Evolutionary conservation across 1,140 invertebrate genomes (phyloP).

Genomic region (Lasioglossum baleicum): DNA sequence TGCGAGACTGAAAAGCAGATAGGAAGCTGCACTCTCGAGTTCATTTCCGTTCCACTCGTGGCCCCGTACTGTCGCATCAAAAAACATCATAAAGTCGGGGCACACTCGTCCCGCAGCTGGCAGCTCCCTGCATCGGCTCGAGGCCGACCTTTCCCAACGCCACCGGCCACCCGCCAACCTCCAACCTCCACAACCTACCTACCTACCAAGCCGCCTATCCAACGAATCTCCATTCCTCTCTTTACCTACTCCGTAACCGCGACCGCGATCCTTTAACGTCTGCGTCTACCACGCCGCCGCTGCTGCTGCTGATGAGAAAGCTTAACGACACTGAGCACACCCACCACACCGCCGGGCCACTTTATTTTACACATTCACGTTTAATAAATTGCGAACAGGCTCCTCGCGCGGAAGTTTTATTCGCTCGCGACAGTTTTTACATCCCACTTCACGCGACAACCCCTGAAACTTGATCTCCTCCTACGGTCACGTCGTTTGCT

Average conservation of each 20-base stretch:
- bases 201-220: not conserved
- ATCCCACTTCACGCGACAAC: too few relatives aligned
- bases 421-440: too few relatives aligned
- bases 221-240: slow-evolving; percentile 4
- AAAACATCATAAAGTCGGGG: slow-evolving; percentile 67
- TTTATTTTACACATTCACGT: not conserved
- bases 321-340: not conserved
- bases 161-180: not conserved
- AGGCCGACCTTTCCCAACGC: slow-evolving; percentile 31
- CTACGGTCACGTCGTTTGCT: too few relatives aligned
- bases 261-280: slow-evolving; percentile 36
- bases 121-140: slow-evolving; percentile 21
- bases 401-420: not conserved
- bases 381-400: not conserved
- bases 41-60: slow-evolving; percentile 62
- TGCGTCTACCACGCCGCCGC: not conserved
- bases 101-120: slow-evolving; percentile 19
- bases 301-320: not conserved
- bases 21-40: slow-evolving; percentile 62
- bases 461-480: too few relatives aligned
- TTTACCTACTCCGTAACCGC: slow-evolving; percentile 10
- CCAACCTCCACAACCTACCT: not conserved
- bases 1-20: slow-evolving; percentile 60
- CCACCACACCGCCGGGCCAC: too few relatives aligned
- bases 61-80: slow-evolving; percentile 60